These are phyloP conservation scores for Thoracochromis brauschi DNA, from an alignment of 2,113 vertebrate species.

Conservation along the genomic window DNA sequence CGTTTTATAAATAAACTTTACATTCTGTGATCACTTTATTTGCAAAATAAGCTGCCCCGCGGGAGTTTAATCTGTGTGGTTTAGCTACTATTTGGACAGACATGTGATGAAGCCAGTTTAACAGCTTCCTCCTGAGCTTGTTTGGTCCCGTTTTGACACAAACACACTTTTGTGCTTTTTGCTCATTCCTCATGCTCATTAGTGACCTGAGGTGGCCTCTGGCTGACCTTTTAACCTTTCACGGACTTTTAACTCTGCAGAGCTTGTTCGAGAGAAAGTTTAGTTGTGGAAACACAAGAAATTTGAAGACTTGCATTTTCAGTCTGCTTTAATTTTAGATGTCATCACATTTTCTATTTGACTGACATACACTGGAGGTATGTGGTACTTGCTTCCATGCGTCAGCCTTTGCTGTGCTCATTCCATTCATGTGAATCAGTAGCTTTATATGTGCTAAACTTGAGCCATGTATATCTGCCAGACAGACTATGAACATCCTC, in stretches of 20 bases:
- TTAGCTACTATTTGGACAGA: neutral
- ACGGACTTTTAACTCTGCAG: neutral
- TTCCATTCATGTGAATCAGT: slow-evolving; percentile 10
- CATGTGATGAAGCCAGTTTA: neutral
- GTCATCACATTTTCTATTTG: neutral
- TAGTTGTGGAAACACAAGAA: neutral
- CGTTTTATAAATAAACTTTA: neutral
- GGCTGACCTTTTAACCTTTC: neutral
- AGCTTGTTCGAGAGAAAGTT: neutral
- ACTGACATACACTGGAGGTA: neutral
- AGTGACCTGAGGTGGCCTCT: neutral
- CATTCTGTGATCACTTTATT: neutral
- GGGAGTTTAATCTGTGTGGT: neutral
- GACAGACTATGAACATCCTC: neutral
- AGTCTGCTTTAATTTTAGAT: neutral
- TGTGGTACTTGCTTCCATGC: neutral
- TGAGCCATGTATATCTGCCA: slow-evolving; percentile 8
- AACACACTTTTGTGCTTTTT: neutral
- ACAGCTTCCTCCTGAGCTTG: neutral
- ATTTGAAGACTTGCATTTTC: neutral
- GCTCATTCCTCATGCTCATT: neutral
- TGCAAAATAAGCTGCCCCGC: neutral
- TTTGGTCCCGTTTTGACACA: neutral
- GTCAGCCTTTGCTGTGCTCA: neutral
- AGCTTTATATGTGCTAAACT: neutral